Evolutionary conservation across 2,113 vertebrate species (phyloP), one percentile per base, ranked within the genome.

Genomic region (Otis tarda): DNA sequence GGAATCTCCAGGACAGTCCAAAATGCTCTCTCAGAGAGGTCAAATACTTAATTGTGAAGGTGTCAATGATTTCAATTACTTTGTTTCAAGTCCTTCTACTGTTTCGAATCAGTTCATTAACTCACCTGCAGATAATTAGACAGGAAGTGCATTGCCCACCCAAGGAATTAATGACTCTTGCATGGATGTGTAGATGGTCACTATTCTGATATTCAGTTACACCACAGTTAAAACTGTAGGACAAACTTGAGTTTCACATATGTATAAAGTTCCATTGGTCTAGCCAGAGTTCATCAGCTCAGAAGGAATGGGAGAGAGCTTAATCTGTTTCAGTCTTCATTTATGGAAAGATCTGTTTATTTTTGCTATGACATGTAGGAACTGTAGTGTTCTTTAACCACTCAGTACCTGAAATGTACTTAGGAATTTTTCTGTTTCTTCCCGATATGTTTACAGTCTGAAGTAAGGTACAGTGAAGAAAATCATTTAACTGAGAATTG

Each of bases 371-470:
- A 16, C 43, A 37, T 21, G 5, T 28, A 49, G n/a, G 39, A 94
- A 69, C 25, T 31, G 0, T 12, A 37, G 9, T 21, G 15, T 28
- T 74, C 39, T 85, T 75, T 47, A 68, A 76, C 53, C 30, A 60
- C 12, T 57, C 19, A n/a, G n/a, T 17, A 63, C 20, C 22, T 27
- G 31, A 76, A 75, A 89, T 0, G 0, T 49, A 45, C 4, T 47
- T 50, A 9, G 13, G 17, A 67, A 11, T 47, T 85, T 53, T 79
- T 93, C 31, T 75, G 3, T 79, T 90, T 71, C n/a, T 67, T 90
- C 23, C 3, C 16, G 20, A 43, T 16, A 55, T 25, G 10, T 61
- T 90, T 67, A 33, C 12, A 43, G 7, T 41, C 9, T 2, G 4
- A 87, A 81, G 47, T 21, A 16, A 70, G 3, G 8, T 35, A 53